These are phyloP conservation scores for Stratiolaelaps scimitus DNA, from an alignment of 1,140 invertebrate species.

Conservation along the genomic window DNA sequence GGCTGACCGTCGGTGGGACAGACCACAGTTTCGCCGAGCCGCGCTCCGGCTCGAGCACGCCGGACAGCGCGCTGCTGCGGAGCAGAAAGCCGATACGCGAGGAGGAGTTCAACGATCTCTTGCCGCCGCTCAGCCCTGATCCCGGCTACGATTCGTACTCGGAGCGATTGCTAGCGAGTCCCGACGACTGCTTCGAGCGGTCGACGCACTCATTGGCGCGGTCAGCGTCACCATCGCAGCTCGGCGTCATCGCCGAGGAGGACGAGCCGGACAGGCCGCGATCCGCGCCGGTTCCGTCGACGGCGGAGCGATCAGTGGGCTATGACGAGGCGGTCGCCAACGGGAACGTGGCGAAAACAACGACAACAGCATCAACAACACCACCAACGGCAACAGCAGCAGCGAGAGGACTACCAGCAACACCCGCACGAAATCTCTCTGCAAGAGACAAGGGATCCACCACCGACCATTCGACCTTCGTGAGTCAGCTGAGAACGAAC, in stretches of 20 bases:
- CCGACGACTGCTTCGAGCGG: neutral
- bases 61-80: neutral
- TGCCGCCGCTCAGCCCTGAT: slow-evolving; percentile 10
- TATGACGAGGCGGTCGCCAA: too few relatives aligned
- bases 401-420: too few relatives aligned
- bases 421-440: too few relatives aligned
- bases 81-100: neutral
- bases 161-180: neutral
- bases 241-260: slow-evolving; percentile 7
- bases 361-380: too few relatives aligned
- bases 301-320: too few relatives aligned
- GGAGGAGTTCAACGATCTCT: slow-evolving; percentile 1
- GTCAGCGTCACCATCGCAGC: neutral
- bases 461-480: too few relatives aligned
- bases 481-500: too few relatives aligned
- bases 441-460: too few relatives aligned
- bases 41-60: neutral
- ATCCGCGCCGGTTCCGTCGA: too few relatives aligned
- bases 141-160: slow-evolving; percentile 12
- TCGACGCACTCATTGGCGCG: neutral
- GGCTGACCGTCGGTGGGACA: neutral
- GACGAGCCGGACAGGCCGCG: too few relatives aligned
- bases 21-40: neutral
- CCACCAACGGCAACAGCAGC: too few relatives aligned
- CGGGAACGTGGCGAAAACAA: too few relatives aligned